These are phyloP conservation scores for Tachina fera DNA, from an alignment of 2,888 invertebrate genomes.

Conservation along the genomic window DNA sequence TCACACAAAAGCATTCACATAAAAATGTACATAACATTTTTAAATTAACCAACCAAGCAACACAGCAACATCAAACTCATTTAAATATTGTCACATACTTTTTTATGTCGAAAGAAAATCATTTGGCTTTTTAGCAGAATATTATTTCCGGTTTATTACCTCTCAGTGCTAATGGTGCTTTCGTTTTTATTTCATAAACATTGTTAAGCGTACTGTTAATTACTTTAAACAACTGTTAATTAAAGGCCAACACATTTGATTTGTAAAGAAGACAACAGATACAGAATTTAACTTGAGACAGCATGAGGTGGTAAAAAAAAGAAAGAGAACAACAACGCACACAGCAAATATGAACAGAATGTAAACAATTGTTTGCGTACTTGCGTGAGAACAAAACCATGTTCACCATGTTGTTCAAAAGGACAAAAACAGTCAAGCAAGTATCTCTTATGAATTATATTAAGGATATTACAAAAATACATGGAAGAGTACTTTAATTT, in stretches of 20 bases:
- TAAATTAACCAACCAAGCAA: slow-evolving; percentile 1
- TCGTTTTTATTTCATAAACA: slow-evolving; percentile 40
- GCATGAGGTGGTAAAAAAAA: slow-evolving; percentile 19
- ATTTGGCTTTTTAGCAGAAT: slow-evolving; percentile 30
- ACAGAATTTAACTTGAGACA: slow-evolving; percentile 20
- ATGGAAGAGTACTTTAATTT: too few relatives aligned
- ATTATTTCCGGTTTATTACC: slow-evolving; percentile 43
- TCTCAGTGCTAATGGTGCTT: neutral
- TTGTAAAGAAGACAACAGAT: neutral
- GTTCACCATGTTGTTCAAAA: neutral
- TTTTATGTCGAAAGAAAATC: slow-evolving; percentile 49
- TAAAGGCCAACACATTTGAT: slow-evolving; percentile 57
- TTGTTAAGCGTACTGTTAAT: slow-evolving; percentile 58
- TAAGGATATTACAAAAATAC: neutral
- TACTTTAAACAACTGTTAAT: slow-evolving; percentile 66
- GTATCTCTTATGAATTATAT: slow-evolving; percentile 1
- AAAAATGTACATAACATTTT: slow-evolving; percentile 9
- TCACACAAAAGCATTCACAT: neutral
- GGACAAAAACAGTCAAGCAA: slow-evolving; percentile 1
- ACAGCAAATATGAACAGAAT: neutral
- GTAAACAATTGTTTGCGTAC: neutral
- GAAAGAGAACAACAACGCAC: neutral
- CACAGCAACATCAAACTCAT: neutral
- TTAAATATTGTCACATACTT: slow-evolving; percentile 37
- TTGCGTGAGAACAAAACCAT: neutral